Evolutionary conservation across 64 coral and sea anemone genomes (phyloP).

Genomic region (Astreopora myriophthalma): DNA sequence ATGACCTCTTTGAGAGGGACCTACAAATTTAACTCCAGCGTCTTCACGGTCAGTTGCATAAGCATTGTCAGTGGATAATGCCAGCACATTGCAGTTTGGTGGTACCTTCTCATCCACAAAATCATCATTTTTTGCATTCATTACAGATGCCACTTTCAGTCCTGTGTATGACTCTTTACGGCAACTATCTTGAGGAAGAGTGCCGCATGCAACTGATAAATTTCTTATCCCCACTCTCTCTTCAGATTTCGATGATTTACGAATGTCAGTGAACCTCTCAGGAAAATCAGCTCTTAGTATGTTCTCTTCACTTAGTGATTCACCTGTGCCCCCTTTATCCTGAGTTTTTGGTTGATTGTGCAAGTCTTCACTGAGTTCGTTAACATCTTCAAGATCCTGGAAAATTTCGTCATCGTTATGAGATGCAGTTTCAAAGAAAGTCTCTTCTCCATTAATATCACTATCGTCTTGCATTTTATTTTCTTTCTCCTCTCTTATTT

Average conservation of each 20-base stretch:
- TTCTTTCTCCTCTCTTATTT: not conserved
- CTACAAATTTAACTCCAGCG: not conserved
- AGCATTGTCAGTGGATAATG: not conserved
- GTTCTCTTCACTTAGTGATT: not conserved
- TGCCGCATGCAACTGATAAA: not conserved
- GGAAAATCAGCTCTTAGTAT: not conserved
- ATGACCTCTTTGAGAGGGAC: not conserved
- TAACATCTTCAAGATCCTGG: not conserved
- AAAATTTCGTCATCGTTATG: not conserved
- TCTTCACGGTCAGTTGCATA: not conserved
- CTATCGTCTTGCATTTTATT: not conserved
- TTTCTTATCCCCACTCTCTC: no score
- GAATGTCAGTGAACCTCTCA: not conserved
- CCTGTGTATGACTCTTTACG: not conserved
- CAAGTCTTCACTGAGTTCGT: not conserved
- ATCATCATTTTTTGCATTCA: not conserved
- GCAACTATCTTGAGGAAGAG: not conserved
- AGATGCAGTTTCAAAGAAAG: conserved; percentile 3
- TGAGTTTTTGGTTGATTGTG: not conserved
- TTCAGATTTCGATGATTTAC: no score
- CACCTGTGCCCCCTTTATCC: not conserved
- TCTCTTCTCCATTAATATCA: not conserved
- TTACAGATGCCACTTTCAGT: not conserved
- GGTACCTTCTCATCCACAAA: not conserved
- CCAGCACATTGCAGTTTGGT: not conserved